These are phyloP conservation scores for Siderastrea siderea DNA, from an alignment of 92 coral and sea anemone species.

Conservation along the genomic window DNA sequence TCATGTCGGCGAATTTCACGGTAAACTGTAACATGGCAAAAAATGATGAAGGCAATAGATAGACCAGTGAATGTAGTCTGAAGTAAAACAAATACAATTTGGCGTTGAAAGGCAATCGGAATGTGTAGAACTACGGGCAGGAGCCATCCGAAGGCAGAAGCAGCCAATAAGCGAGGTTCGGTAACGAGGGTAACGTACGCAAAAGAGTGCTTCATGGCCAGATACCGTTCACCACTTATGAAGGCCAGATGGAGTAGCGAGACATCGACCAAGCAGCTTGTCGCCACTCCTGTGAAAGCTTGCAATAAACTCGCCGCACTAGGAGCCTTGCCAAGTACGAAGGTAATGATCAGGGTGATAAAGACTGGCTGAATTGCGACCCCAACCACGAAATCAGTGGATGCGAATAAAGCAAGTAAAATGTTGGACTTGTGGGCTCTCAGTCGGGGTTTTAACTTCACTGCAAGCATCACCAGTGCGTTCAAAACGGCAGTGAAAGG, in stretches of 20 bases:
- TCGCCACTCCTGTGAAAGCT: neutral
- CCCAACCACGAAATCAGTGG: neutral
- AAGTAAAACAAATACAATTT: no score
- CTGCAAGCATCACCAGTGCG: neutral
- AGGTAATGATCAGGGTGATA: neutral
- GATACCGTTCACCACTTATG: neutral
- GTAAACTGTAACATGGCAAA: no score
- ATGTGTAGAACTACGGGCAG: no score
- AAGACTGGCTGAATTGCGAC: neutral
- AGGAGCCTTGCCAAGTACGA: neutral
- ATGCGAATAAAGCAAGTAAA: neutral
- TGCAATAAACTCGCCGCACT: neutral
- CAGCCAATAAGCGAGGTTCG: no score
- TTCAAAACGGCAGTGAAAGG: neutral
- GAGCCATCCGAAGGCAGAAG: no score
- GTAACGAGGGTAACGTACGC: no score
- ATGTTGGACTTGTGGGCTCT: neutral
- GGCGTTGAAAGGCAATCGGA: no score
- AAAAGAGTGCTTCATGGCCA: neutral
- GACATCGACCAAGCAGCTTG: neutral
- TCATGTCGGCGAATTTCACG: no score
- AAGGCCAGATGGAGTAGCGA: neutral
- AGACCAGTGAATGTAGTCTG: no score
- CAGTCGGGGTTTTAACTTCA: neutral
- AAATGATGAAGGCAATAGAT: no score